Conservation (phyloP, 2,113 vertebrate genomes). For the Merops nubicus region DNA sequence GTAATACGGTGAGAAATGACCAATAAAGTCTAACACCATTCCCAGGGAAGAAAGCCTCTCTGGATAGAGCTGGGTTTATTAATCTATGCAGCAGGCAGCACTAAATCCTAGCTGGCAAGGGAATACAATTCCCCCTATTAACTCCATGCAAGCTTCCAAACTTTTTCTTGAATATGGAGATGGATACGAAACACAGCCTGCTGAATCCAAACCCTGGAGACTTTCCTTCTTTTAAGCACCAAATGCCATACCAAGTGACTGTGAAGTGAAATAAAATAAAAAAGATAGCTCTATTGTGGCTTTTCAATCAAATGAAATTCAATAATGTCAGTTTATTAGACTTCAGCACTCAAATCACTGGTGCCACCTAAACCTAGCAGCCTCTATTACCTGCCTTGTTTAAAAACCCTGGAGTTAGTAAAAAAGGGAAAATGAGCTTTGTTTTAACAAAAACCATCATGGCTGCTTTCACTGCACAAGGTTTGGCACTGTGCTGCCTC, state of each 20-base stretch:
- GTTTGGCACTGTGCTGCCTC: not conserved
- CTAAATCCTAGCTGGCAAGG: slow-evolving; percentile 1
- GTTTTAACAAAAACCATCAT: not conserved
- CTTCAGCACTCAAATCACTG: not conserved
- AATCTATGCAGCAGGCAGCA: slow-evolving; percentile 16
- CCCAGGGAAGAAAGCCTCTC: not conserved
- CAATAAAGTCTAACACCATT: not conserved
- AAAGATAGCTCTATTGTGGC: not conserved
- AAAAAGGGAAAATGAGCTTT: not conserved
- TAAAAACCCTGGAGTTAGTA: not conserved
- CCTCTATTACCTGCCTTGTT: not conserved
- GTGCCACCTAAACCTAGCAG: not conserved
- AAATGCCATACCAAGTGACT: not conserved
- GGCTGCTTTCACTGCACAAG: not conserved
- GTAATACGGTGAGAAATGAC: slow-evolving; percentile 12
- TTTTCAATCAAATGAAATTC: not conserved
- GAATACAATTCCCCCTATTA: not conserved
- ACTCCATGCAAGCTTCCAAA: not conserved
- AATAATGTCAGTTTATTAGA: not conserved
- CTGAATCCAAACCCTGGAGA: not conserved
- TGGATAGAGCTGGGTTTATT: not conserved
- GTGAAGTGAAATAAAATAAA: not conserved
- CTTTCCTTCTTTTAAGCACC: not conserved
- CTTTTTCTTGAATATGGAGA: not conserved
- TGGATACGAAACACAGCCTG: not conserved